Conservation (phyloP, 2,888 invertebrate genomes). For the Hirtodrosophila alboralis region DNA sequence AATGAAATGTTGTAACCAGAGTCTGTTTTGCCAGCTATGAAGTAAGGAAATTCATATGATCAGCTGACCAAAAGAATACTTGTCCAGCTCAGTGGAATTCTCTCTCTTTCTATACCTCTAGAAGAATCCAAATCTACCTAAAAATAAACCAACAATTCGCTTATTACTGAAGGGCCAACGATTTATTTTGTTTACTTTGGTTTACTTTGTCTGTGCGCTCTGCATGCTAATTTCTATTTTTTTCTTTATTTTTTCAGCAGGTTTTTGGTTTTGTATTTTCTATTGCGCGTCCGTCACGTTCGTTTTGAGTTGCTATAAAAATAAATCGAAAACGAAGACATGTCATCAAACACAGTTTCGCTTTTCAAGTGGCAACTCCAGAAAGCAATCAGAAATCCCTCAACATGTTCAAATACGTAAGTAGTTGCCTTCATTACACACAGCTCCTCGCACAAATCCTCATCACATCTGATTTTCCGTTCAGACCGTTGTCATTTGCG, state of each 20-base stretch:
- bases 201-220: conserved; percentile 27
- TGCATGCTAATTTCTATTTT: conserved; percentile 58
- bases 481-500: conserved; percentile 43
- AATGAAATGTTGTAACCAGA: too few species aligned
- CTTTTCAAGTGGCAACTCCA: conserved; percentile 32
- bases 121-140: too few species aligned
- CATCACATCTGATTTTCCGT: not conserved
- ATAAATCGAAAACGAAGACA: conserved; percentile 60
- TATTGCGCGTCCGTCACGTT: conserved; percentile 50
- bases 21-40: too few species aligned
- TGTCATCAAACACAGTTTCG: conserved; percentile 50
- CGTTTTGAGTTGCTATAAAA: conserved; percentile 56
- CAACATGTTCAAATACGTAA: conserved; percentile 65
- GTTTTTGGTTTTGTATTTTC: conserved; percentile 24
- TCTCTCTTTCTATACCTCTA: too few species aligned
- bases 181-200: conserved; percentile 15
- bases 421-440: conserved; percentile 16
- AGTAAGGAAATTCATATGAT: too few species aligned
- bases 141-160: too few species aligned
- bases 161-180: conserved; percentile 31
- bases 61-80: too few species aligned
- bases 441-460: not conserved
- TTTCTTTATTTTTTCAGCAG: not conserved
- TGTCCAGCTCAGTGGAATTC: too few species aligned
- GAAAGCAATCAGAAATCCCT: conserved; percentile 33